Evolutionary conservation across 2,888 invertebrate genomes (phyloP).

Genomic region (Lampropteryx suffumata): DNA sequence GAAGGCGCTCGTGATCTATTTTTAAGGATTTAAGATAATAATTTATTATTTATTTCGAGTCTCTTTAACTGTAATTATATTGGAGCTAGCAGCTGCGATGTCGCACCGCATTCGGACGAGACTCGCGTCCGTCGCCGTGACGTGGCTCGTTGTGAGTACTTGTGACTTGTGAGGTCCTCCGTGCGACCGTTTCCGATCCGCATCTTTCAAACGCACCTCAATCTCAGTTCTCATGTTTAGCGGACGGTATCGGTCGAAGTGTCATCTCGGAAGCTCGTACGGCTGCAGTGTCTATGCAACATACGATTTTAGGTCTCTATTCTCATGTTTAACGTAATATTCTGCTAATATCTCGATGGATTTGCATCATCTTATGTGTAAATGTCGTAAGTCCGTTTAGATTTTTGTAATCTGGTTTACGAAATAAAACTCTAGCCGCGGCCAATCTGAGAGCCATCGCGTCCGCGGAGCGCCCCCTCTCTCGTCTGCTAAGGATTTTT

Average conservation of each 20-base stretch:
- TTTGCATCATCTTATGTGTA: conserved; percentile 27
- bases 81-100: conserved; percentile 73
- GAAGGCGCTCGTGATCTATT: conserved; percentile 83
- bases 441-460: conserved; percentile 60
- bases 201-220: conserved; percentile 34
- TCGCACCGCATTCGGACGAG: conserved; percentile 79
- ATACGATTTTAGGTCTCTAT: conserved; percentile 16
- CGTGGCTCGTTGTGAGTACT: conserved; percentile 66
- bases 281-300: conserved; percentile 30
- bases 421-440: conserved; percentile 51
- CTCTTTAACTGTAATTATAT: conserved; percentile 79
- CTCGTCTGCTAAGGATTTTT: conserved; percentile 63
- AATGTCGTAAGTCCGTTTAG: conserved; percentile 29
- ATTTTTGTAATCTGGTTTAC: conserved; percentile 36
- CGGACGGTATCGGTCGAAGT: conserved; percentile 54
- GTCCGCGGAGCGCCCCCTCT: conserved; percentile 43
- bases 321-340: conserved; percentile 37
- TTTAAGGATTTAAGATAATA: conserved; percentile 83
- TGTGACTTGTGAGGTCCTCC: conserved; percentile 42
- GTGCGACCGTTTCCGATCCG: conserved; percentile 50
- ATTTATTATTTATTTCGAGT: conserved; percentile 84
- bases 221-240: conserved; percentile 33
- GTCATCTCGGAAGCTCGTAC: conserved; percentile 56
- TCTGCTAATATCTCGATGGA: conserved; percentile 28
- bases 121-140: conserved; percentile 75